Evolutionary conservation across 2,888 invertebrate species (phyloP).

Genomic region (Melinaea marsaeus): DNA sequence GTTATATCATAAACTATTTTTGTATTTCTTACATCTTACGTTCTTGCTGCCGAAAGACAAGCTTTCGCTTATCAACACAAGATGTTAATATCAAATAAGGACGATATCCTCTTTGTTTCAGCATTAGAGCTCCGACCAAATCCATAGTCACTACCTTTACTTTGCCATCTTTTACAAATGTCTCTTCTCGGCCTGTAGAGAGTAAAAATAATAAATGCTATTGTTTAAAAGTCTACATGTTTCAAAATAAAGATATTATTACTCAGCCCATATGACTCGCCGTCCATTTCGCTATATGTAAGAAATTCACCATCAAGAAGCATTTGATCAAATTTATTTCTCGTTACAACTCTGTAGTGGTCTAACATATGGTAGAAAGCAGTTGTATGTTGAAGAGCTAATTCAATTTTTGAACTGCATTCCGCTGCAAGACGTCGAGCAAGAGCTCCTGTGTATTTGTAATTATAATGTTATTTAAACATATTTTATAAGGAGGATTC

Average conservation of each 20-base stretch:
- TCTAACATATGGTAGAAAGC: constrained; percentile 45
- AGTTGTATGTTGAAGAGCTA: constrained; percentile 59
- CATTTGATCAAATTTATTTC: constrained; percentile 63
- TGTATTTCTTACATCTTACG: constrained; percentile 49
- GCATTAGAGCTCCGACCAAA: constrained; percentile 60
- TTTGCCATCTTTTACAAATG: constrained; percentile 55
- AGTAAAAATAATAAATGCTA: no score
- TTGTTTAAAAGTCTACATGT: background rate
- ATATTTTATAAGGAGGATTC: background rate
- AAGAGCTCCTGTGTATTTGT: constrained; percentile 45
- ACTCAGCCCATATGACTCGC: constrained; percentile 71
- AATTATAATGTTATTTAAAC: no score
- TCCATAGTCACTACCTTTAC: constrained; percentile 62
- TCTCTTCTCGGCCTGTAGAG: constrained; percentile 59
- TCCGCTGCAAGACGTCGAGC: constrained; percentile 55
- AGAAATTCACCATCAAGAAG: constrained; percentile 62
- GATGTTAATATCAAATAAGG: constrained; percentile 66
- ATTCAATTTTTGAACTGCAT: constrained; percentile 50
- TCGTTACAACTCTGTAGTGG: constrained; percentile 50
- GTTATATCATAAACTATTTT: constrained; percentile 3
- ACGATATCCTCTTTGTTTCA: constrained; percentile 59
- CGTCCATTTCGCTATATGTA: constrained; percentile 61
- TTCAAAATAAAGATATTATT: constrained; percentile 13
- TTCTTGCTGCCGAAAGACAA: constrained; percentile 43
- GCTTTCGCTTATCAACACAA: constrained; percentile 40